Evolutionary conservation across 2,797 vertebrate genomes (phyloP).

Genomic region (Brachyrhaphis roseni): DNA sequence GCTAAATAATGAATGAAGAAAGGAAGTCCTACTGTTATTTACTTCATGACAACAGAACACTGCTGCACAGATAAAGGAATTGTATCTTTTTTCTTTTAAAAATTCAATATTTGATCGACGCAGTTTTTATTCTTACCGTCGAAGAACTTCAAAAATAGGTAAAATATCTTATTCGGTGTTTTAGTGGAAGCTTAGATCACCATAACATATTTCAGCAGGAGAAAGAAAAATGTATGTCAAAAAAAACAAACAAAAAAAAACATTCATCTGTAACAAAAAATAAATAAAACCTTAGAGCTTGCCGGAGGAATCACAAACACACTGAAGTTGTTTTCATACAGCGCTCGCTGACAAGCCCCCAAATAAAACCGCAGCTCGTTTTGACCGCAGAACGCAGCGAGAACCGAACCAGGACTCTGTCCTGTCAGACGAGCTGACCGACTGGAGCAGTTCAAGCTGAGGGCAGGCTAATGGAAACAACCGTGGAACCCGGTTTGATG

Average conservation of each 20-base stretch:
- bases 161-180: constrained; percentile 1
- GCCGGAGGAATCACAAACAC: constrained; percentile 36
- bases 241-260: constrained; percentile 34
- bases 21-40: constrained; percentile 38
- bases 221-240: constrained; percentile 25
- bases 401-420: constrained; percentile 48
- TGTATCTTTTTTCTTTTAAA: constrained; percentile 18
- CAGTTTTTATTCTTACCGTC: not conserved
- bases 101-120: constrained; percentile 38
- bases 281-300: constrained; percentile 24
- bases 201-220: constrained; percentile 20
- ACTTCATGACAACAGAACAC: constrained; percentile 5
- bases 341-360: not conserved
- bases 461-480: constrained; percentile 64
- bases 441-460: constrained; percentile 48
- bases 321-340: constrained; percentile 16
- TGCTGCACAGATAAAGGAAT: constrained; percentile 9
- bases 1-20: constrained; percentile 52
- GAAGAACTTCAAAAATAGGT: too few relatives aligned
- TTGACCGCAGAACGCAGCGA: constrained; percentile 15
- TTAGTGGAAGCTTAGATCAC: not conserved
- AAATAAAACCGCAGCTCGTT: constrained; percentile 24
- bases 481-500: constrained; percentile 57
- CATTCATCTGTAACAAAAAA: constrained; percentile 7
- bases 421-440: constrained; percentile 46